Evolutionary conservation across 2,888 invertebrate species (phyloP), one percentile per base, ranked within the genome.

Genomic region (Geophilus truncorum): DNA sequence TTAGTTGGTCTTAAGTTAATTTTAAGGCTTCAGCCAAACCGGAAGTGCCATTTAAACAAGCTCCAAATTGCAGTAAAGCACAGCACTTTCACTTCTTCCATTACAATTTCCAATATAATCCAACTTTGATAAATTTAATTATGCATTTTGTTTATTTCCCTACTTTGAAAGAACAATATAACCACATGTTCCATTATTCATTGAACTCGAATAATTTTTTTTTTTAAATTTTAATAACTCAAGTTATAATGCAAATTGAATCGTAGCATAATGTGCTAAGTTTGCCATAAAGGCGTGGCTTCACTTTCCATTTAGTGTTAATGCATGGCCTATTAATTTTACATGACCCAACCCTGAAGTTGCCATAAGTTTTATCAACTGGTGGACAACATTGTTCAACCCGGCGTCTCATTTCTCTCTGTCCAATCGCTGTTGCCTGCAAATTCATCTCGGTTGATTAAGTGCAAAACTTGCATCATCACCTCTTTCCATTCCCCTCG

Each of bases 301-400:
- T 25, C 62, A 62, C 62, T 62, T 62, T 62, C 62, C 62, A 23
- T 62, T 62, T 25, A 23, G 62, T 25, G 25, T 62, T 4, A 62
- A 62, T 62, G 62, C 62, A 62, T 62, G 62, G 62, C 25, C 62
- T 62, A 62, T 62, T 62, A 62, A 62, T 62, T 57, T 62, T 62
- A 62, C 62, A 62, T 62, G 62, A 28, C 62, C 62, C 62, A 62
- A 62, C 25, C 62, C 62, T 57, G 23, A 23, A 23, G 23, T 62
- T 23, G 62, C 62, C 62, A 62, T 62, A 62, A 62, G 62, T 62
- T 62, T 32, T 62, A 62, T 62, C 62, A 23, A 62, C 62, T 23
- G 28, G 62, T 62, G 62, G 62, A 62, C 62, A 62, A 62, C 62
- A 9, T 25, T 62, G 62, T 25, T 9, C 10, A 23, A 62, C 25